Evolutionary conservation across 1,140 invertebrate species (phyloP), one percentile per base, ranked within the genome.

Genomic region (Trissolcus basalis): DNA sequence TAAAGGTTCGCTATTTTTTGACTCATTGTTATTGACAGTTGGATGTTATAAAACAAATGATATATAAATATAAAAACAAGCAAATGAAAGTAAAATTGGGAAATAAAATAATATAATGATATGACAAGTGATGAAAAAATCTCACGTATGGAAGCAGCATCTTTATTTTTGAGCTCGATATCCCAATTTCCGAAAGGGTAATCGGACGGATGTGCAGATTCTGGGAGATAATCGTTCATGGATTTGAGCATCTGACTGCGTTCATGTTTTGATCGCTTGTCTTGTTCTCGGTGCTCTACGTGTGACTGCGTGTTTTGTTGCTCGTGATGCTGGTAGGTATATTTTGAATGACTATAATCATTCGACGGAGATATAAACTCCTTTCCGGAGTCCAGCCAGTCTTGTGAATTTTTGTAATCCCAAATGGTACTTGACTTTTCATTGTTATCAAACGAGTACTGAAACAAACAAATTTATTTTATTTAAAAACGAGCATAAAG

Each of bases 61-160:
- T 11, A 35, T 35, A 35, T n/a, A 39, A 39, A 39, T n/a, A 39
- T 11, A 39, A 39, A 9, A 11, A n/a, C n/a, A 11, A 6, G 36
- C 11, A 44, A 44, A 4, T 13, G 7, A 13, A 44, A 39, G 36
- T 1, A 44, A 44, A 44, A 43, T 43, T 8, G 6, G 5, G 6
- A 43, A 43, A 11, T 4, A 8, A n/a, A 43, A n/a, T 43, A 11
- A 43, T 43, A 9, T 43, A 43, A 5, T n/a, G n/a, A n/a, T n/a
- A n/a, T 9, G 11, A 43, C 8, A 43, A 43, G 8, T 43, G 39
- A 43, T 9, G 39, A n/a, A 9, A 32, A 13, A 45, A 45, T 53
- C 60, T 68, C 58, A 68, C 64, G 64, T 44, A 58, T 51, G 7
- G 64, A 44, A 36, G 41, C 4, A 16, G 41, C 35, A 54, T 68